Evolutionary conservation across 2,113 vertebrate species (phyloP).

Genomic region (Sylvia atricapilla): DNA sequence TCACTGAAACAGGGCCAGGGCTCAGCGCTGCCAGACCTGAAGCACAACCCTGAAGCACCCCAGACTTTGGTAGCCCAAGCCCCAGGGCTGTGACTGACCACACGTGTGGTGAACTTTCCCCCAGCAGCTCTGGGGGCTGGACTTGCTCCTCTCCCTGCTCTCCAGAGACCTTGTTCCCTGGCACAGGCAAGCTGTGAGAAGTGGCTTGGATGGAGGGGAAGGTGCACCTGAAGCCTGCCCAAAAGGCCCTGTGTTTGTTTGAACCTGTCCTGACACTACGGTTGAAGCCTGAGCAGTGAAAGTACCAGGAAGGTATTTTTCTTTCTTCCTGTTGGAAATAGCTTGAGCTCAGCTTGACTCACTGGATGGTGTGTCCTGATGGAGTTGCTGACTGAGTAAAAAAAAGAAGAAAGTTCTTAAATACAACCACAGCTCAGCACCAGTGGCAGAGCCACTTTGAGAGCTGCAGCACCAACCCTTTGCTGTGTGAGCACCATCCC

Average conservation of each 20-base stretch:
- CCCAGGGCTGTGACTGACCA: accelerated
- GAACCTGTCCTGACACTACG: not conserved
- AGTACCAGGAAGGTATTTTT: not conserved
- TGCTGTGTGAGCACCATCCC: not conserved
- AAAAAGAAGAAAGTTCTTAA: not conserved
- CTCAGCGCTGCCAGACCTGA: not conserved
- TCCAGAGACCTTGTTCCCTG: not conserved
- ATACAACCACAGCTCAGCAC: not conserved
- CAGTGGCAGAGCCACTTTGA: not conserved
- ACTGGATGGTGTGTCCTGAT: not conserved
- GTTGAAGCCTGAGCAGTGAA: not conserved
- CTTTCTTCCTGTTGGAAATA: not conserved
- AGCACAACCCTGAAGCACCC: not conserved
- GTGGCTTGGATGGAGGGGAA: not conserved
- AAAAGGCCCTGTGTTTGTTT: not conserved
- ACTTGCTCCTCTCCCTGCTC: not conserved
- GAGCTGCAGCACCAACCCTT: not conserved
- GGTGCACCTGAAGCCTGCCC: not conserved
- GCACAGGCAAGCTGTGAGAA: not conserved
- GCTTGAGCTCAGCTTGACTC: not conserved
- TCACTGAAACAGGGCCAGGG: not conserved
- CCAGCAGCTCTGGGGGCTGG: not conserved
- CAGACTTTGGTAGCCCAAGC: not conserved
- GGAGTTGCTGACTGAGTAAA: not conserved
- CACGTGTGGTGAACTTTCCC: not conserved